These are phyloP conservation scores for Drosophila meridionalis DNA, from an alignment of 2,888 invertebrate species.

Conservation along the genomic window DNA sequence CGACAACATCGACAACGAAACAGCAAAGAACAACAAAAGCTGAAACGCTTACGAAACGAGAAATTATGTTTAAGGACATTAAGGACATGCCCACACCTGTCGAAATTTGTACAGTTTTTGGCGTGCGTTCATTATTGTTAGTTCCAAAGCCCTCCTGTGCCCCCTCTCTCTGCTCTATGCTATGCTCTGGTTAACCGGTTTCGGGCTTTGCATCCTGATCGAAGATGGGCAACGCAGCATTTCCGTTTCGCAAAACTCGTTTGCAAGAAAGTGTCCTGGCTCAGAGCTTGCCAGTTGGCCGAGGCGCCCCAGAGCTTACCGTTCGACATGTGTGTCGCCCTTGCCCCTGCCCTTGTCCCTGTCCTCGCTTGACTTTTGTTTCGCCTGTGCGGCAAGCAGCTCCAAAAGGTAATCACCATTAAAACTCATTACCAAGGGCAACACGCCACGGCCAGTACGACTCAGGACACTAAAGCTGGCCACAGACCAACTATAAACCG, in stretches of 20 bases:
- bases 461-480: conserved; percentile 40
- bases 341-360: neutral
- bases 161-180: neutral
- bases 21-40: conserved; percentile 28
- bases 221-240: conserved; percentile 57
- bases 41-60: conserved; percentile 49
- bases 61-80: conserved; percentile 75
- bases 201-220: conserved; percentile 43
- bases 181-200: conserved; percentile 53
- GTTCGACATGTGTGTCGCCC: conserved; percentile 38
- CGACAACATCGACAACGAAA: conserved; percentile 22
- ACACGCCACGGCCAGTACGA: conserved; percentile 14
- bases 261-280: conserved; percentile 50
- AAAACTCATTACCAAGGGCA: conserved; percentile 81
- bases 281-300: conserved; percentile 27
- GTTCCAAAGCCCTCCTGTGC: conserved; percentile 2
- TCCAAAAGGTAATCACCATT: conserved; percentile 73
- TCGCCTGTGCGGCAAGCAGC: conserved; percentile 21
- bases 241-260: conserved; percentile 60
- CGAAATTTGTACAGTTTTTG: conserved; percentile 77
- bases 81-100: conserved; percentile 76
- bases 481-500: conserved; percentile 38
- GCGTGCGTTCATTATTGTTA: conserved; percentile 57
- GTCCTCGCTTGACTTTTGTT: conserved; percentile 23
- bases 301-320: conserved; percentile 36